phyloP scores from a whole-genome alignment of 1,140 invertebrate genomes.

The Catajapyx aquilonaris region DNA sequence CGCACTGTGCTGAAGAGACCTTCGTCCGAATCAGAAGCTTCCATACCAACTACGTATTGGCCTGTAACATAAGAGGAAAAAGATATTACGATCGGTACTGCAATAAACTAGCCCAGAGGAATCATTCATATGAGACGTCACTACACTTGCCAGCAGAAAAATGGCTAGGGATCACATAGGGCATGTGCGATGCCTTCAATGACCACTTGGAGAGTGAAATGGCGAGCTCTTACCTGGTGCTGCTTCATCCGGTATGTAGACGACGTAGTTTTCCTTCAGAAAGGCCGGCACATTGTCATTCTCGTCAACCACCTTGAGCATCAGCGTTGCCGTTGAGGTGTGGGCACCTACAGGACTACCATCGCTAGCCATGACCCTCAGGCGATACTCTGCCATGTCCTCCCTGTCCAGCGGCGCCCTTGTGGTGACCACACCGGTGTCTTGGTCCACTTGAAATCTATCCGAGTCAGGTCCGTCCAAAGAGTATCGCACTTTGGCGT shows the following conservation, averaged over 20 bases:
- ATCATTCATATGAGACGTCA: too few relatives aligned
- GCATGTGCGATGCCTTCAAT: too few relatives aligned
- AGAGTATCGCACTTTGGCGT: constrained; percentile 63
- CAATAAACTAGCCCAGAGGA: too few relatives aligned
- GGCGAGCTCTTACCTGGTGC: constrained; percentile 36
- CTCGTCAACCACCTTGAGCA: constrained; percentile 52
- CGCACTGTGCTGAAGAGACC: constrained; percentile 54
- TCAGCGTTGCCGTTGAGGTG: constrained; percentile 57
- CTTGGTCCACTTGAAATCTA: constrained; percentile 47
- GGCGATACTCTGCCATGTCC: constrained; percentile 44
- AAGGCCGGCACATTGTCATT: constrained; percentile 77
- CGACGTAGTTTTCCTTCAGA: constrained; percentile 40
- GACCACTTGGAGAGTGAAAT: too few relatives aligned
- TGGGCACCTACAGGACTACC: constrained; percentile 58
- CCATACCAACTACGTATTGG: constrained; percentile 68
- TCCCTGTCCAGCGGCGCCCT: constrained; percentile 53
- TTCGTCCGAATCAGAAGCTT: constrained; percentile 55
- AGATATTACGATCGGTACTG: too few relatives aligned
- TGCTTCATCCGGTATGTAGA: constrained; percentile 57
- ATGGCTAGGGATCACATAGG: too few relatives aligned
- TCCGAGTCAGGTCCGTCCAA: too few relatives aligned
- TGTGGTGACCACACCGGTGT: constrained; percentile 53
- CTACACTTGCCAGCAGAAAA: too few relatives aligned
- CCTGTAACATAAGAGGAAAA: too few relatives aligned
- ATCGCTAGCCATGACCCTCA: constrained; percentile 69